These are phyloP conservation scores for Rutpela maculata DNA, from an alignment of 2,888 invertebrate genomes.

Conservation along the genomic window DNA sequence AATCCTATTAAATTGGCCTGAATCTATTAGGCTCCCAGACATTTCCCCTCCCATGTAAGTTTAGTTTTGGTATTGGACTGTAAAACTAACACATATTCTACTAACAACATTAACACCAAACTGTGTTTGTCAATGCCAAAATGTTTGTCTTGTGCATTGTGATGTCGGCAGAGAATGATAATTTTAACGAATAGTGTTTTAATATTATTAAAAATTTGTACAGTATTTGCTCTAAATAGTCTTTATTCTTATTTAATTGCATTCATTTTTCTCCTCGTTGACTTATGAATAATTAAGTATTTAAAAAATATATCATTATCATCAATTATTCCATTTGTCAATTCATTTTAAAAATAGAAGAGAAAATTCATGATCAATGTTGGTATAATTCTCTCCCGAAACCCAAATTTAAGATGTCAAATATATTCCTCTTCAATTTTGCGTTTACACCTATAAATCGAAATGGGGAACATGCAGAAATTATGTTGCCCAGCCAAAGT, in stretches of 20 bases:
- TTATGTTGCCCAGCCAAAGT: no score
- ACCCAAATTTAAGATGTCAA: no score
- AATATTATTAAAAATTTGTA: background rate
- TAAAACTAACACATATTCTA: conserved; percentile 38
- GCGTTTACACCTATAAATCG: no score
- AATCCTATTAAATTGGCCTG: conserved; percentile 70
- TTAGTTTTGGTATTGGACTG: conserved; percentile 49
- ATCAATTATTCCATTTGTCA: no score
- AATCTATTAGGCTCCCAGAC: conserved; percentile 56
- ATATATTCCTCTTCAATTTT: no score
- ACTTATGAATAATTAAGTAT: no score
- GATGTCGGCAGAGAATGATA: background rate
- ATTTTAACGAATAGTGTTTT: background rate
- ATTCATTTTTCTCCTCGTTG: background rate
- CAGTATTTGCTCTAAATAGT: background rate
- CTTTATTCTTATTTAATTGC: background rate
- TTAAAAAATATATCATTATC: no score
- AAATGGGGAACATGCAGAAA: no score
- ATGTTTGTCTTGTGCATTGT: conserved; percentile 33
- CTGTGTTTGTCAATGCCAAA: conserved; percentile 25
- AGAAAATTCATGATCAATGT: no score
- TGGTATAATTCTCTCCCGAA: no score
- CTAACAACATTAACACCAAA: conserved; percentile 45
- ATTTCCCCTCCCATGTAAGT: conserved; percentile 60
- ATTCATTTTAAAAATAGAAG: no score